phyloP scores from a whole-genome alignment of 1,140 invertebrate species.

The Aphelenchoides fujianensis region DNA sequence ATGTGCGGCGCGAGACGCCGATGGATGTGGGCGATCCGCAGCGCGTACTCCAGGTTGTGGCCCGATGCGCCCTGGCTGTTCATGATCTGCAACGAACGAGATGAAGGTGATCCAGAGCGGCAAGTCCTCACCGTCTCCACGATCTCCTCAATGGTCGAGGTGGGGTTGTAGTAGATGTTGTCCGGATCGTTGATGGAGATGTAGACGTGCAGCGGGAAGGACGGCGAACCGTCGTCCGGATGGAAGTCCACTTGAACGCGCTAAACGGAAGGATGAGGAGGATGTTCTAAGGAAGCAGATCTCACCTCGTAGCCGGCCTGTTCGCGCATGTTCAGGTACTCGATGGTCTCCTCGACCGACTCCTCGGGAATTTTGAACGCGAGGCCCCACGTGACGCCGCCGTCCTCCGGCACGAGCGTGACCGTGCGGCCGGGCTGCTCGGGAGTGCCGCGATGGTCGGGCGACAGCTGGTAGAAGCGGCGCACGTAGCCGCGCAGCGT shows the following conservation, averaged over 20 bases:
- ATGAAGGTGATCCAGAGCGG: background rate
- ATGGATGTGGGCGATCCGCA: constrained; percentile 48
- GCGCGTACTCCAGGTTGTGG: constrained; percentile 50
- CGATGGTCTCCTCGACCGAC: constrained; percentile 40
- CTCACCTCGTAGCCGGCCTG: constrained; percentile 40
- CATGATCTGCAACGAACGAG: too few relatives aligned
- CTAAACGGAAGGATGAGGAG: too few relatives aligned
- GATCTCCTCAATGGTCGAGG: constrained; percentile 39
- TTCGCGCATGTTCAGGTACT: constrained; percentile 45
- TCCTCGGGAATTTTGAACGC: constrained; percentile 46
- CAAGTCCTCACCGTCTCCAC: constrained; percentile 28
- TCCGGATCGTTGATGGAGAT: constrained; percentile 39
- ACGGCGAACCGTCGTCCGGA: constrained; percentile 49
- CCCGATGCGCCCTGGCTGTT: constrained; percentile 36
- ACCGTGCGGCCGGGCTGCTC: constrained; percentile 48
- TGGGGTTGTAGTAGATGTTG: constrained; percentile 48
- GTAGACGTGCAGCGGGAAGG: constrained; percentile 49
- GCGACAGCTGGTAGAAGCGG: constrained; percentile 44
- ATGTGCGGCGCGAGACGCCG: constrained; percentile 48
- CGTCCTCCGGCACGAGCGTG: constrained; percentile 35
- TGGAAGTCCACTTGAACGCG: constrained; percentile 46
- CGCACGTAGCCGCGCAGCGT: constrained; percentile 72
- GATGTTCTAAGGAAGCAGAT: constrained; percentile 7
- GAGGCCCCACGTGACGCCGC: constrained; percentile 42
- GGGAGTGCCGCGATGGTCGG: constrained; percentile 47